Percentiles rank a stretch among this genome's conserved stretches.
Conservation (phyloP, 2,888 invertebrate species). For the Drosophila subsilvestris region DNA sequence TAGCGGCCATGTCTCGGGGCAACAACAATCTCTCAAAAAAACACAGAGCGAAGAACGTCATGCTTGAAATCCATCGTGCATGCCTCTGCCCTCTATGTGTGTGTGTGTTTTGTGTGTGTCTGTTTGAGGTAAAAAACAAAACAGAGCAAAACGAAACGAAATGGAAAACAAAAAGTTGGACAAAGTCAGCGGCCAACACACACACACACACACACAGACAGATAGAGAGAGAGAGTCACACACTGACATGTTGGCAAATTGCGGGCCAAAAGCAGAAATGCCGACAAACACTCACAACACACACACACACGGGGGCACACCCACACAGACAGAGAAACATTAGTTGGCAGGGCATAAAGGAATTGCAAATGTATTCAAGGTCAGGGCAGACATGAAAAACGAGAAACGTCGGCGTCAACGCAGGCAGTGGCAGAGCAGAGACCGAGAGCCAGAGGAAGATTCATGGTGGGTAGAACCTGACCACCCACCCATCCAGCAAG, state of each 20-base stretch:
- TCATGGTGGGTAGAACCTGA: neutral
- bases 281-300: conserved; percentile 12
- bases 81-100: neutral
- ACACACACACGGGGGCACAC: conserved; percentile 28
- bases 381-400: conserved; percentile 67
- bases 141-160: conserved; percentile 24
- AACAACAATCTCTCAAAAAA: conserved; percentile 30
- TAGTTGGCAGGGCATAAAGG: conserved; percentile 64
- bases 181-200: conserved; percentile 40
- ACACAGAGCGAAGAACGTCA: conserved; percentile 38
- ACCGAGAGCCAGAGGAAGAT: neutral
- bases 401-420: conserved; percentile 37
- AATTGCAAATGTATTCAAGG: conserved; percentile 75
- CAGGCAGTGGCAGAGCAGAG: conserved; percentile 25
- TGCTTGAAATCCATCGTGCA: conserved; percentile 18
- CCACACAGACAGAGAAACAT: conserved; percentile 22
- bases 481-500: conserved; percentile 18
- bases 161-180: conserved; percentile 27
- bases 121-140: conserved; percentile 1
- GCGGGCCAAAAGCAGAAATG: conserved; percentile 1
- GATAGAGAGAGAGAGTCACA: neutral
- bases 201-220: conserved; percentile 19
- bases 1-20: conserved; percentile 4
- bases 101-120: neutral
- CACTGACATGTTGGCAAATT: neutral